Conservation (phyloP, 2,888 invertebrate species). For the Drosophila maculinotata region DNA sequence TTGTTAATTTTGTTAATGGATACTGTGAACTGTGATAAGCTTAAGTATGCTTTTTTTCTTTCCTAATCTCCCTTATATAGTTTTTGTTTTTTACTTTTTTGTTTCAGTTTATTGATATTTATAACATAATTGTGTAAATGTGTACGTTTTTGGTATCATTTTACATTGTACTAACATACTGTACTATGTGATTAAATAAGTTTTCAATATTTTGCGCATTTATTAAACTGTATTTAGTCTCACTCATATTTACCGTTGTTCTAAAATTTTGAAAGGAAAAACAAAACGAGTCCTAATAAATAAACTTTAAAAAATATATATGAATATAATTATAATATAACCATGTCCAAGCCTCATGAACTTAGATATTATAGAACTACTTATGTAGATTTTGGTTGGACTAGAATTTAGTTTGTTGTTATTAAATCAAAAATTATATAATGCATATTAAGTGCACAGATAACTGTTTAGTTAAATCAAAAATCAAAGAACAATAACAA, state of each 20-base stretch:
- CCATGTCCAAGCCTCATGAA: constrained; percentile 4
- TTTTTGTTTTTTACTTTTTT: not conserved
- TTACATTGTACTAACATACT: constrained; percentile 41
- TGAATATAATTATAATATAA: constrained; percentile 6
- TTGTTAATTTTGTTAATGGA: not conserved
- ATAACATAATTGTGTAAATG: constrained; percentile 24
- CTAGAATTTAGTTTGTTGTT: constrained; percentile 19
- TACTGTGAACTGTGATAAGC: not conserved
- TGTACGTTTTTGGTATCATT: constrained; percentile 38
- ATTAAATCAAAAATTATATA: not conserved
- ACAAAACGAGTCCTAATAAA: constrained; percentile 27
- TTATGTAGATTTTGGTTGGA: constrained; percentile 20
- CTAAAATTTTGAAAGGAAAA: constrained; percentile 22
- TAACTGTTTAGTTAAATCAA: not conserved
- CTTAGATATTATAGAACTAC: constrained; percentile 4
- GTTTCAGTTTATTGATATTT: constrained; percentile 5
- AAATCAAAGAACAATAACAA: not conserved
- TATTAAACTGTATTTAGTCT: constrained; percentile 57
- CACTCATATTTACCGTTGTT: constrained; percentile 69
- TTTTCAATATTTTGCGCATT: constrained; percentile 46
- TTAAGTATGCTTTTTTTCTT: not conserved
- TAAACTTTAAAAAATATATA: constrained; percentile 5
- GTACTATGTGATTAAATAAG: constrained; percentile 38
- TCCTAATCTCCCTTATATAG: constrained; percentile 2
- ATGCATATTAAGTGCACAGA: not conserved